phyloP scores from a whole-genome alignment of 1,140 invertebrate species.

The Radopholus similis region DNA sequence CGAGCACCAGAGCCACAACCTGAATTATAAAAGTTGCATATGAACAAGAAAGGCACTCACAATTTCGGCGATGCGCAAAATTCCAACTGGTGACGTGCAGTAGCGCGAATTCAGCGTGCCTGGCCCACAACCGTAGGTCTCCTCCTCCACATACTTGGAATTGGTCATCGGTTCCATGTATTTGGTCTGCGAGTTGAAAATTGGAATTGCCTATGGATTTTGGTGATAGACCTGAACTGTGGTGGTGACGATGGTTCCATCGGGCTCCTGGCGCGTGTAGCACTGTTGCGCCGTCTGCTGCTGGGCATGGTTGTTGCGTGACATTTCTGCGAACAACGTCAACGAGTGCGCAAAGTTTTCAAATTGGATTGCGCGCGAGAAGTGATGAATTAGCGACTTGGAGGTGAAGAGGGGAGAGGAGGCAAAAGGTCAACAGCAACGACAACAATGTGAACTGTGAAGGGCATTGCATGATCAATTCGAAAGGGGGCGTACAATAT shows the following conservation, averaged over 20 bases:
- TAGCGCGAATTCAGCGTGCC: conserved; percentile 40
- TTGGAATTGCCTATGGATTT: too few species aligned
- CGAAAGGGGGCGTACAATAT: too few species aligned
- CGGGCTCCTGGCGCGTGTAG: conserved; percentile 24
- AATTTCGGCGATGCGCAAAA: conserved; percentile 54
- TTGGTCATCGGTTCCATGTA: neutral
- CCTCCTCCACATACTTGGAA: neutral
- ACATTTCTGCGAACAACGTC: neutral
- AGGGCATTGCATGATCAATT: too few species aligned
- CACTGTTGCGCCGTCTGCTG: neutral
- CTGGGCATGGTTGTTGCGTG: neutral
- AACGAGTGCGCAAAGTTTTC: neutral
- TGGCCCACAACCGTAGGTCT: conserved; percentile 21
- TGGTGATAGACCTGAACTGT: neutral
- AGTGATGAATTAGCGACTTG: too few species aligned
- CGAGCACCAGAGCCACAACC: conserved; percentile 54
- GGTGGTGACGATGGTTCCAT: conserved; percentile 31
- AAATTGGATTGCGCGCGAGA: neutral
- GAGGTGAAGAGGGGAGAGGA: too few species aligned
- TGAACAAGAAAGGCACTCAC: conserved; percentile 27
- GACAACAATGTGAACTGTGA: too few species aligned
- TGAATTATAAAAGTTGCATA: conserved; percentile 27
- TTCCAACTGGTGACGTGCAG: conserved; percentile 47
- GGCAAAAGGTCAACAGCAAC: too few species aligned
- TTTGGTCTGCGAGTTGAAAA: neutral